Evolutionary conservation across 2,888 invertebrate genomes (phyloP), one percentile per base, ranked within the genome.

Genomic region (Leptogaster cylindrica): DNA sequence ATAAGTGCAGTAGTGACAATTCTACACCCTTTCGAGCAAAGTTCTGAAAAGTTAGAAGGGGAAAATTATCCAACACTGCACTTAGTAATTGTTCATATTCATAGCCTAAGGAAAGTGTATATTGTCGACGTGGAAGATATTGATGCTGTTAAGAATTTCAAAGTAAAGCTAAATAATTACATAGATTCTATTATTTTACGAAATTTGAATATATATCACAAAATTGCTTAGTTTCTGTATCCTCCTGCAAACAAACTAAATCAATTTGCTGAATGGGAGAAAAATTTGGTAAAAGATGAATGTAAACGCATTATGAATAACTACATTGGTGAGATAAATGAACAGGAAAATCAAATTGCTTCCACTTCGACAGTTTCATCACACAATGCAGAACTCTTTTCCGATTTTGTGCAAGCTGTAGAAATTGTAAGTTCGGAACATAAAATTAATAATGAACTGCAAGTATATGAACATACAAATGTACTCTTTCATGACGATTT

Each of bases 171-270:
- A n/a, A n/a, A n/a, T n/a, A n/a, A n/a, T n/a, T n/a, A n/a, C n/a
- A n/a, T n/a, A n/a, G n/a, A n/a, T n/a, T n/a, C n/a, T n/a, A n/a
- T n/a, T n/a, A n/a, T n/a, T n/a, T 16, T 44, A 44, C 18, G 18
- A 44, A 8, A 68, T 51, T 31, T 71, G 46, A 68, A 58, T 0
- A 61, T 68, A 10, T 63, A 33, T 8, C 72, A 71, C 33, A 71
- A 71, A 69, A 61, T 71, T 36, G 72, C 69, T 2, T 27, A 71
- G 6, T 71, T 70, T 69, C 33, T 72, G 3, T 72, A 70, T 61
- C 71, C 71, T 14, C 71, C 72, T 7, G 39, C 69, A 16, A 71
- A 72, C 33, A 67, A 68, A 14, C 28, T 71, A 33, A 44, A 51
- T 14, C 65, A 71, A 39, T 70, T 69, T 50, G 36, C 20, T 6